Base-by-base conservation (phyloP, 2,113 vertebrate genomes). In the Scomber colias region DNA sequence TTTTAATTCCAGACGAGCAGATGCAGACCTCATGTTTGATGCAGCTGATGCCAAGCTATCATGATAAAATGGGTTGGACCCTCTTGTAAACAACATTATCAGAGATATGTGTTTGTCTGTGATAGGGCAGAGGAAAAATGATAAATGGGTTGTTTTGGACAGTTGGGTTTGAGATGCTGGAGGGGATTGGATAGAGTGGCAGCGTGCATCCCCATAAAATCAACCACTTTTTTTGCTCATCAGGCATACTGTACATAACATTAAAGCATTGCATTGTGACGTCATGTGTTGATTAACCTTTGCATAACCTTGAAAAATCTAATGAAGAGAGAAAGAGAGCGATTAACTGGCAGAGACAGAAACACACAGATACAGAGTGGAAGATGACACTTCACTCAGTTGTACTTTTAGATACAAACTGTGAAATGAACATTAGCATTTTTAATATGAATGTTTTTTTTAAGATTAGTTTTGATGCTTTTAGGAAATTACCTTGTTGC, bases 1-100 rank as follows among this genome's bases (percentile, higher is more conserved):
- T 63, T 83, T 82, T 82, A 86, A 87, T 79, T 81, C 82, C 68
- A 53, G 60, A n/a, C 16, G 3, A 71, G 53, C 87, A 77, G 88
- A 87, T 79, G 82, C 86, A 71, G 64, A 35, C 31, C 13, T 16
- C 19, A 24, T 81, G 77, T 77, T 81, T 83, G 59, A 86, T 67
- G 35, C 35, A 40, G 66, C 60, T n/a, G 40, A 46, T 48, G 71
- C 75, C 86, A 87, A 60, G 50, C 54, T 67, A 57, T 77, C 51
- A 16, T 44, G 40, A 40, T 61, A 54, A 71, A 83, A 73, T 72
- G 61, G 61, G 19, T 60, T 5, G 21, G 51, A 46, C 12, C 27
- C 51, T 16, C 27, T 55, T 60, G 65, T 84, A 73, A 81, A 86
- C 78, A 79, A 40, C 62, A 24, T 13, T 0, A 0, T 71, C 55